Evolutionary conservation across 2,113 vertebrate genomes (phyloP).

Genomic region (Benthochromis sp.): DNA sequence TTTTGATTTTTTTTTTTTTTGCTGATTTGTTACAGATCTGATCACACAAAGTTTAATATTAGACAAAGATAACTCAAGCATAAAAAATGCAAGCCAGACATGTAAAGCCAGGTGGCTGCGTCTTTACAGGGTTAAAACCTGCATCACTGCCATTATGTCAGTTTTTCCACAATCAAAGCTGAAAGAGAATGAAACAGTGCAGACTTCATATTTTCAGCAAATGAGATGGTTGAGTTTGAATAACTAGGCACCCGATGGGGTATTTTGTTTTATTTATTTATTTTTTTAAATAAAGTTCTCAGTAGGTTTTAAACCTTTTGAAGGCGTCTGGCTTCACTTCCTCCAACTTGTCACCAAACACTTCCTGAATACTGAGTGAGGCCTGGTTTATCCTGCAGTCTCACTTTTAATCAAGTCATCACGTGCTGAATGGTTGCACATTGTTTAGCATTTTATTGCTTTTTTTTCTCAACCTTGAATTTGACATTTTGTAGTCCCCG

Average conservation of each 20-base stretch:
- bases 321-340: not conserved
- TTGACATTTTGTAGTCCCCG: not conserved
- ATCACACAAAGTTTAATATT: not conserved
- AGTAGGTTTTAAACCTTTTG: not conserved
- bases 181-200: not conserved
- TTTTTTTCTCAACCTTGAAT: not conserved
- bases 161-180: not conserved
- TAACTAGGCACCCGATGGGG: not conserved
- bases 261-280: not conserved
- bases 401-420: not conserved
- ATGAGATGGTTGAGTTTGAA: not conserved
- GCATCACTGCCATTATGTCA: rapidly evolving
- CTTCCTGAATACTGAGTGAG: not conserved
- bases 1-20: too few species aligned
- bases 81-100: not conserved
- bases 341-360: not conserved
- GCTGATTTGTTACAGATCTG: not conserved
- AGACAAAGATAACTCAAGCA: not conserved
- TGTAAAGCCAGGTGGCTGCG: not conserved
- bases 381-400: not conserved
- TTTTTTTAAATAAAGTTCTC: not conserved
- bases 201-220: not conserved
- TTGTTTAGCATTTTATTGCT: not conserved
- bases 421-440: not conserved
- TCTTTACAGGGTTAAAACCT: not conserved